Percentiles rank a stretch among this genome's conserved stretches.
Evolutionary conservation across 2,888 invertebrate species (phyloP).

Genomic region (Thymelicus lineola): DNA sequence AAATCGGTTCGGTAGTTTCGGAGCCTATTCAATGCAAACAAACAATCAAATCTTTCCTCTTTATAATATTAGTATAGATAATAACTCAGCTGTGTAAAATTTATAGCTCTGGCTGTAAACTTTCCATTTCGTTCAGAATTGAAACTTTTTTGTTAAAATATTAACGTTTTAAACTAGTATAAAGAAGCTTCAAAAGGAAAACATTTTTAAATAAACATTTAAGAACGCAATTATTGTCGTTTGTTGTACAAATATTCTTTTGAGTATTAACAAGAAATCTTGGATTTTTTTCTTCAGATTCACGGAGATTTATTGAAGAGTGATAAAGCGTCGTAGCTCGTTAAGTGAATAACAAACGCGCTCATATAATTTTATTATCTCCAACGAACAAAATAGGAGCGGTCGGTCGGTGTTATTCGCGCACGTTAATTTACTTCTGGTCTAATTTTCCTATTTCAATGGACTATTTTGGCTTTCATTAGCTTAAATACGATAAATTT

Average conservation of each 20-base stretch:
- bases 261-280: background rate
- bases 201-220: constrained; percentile 22
- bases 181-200: constrained; percentile 26
- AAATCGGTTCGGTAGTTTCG: no score
- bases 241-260: background rate
- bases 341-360: constrained; percentile 60
- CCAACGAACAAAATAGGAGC: constrained; percentile 42
- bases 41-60: no score
- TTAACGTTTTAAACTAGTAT: constrained; percentile 23
- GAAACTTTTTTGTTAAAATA: constrained; percentile 24
- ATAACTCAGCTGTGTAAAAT: constrained; percentile 30
- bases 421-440: constrained; percentile 8
- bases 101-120: constrained; percentile 19
- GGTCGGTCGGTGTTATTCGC: background rate
- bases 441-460: constrained; percentile 1
- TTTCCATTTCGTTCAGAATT: constrained; percentile 14
- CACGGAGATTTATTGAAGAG: background rate
- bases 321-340: background rate
- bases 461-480: constrained; percentile 3
- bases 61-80: no score
- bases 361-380: constrained; percentile 69
- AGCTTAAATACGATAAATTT: background rate
- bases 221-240: constrained; percentile 15
- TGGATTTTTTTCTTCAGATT: background rate
- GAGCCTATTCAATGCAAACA: no score